phyloP scores from a whole-genome alignment of 2,888 invertebrate species.

The Perizoma affinitatum region DNA sequence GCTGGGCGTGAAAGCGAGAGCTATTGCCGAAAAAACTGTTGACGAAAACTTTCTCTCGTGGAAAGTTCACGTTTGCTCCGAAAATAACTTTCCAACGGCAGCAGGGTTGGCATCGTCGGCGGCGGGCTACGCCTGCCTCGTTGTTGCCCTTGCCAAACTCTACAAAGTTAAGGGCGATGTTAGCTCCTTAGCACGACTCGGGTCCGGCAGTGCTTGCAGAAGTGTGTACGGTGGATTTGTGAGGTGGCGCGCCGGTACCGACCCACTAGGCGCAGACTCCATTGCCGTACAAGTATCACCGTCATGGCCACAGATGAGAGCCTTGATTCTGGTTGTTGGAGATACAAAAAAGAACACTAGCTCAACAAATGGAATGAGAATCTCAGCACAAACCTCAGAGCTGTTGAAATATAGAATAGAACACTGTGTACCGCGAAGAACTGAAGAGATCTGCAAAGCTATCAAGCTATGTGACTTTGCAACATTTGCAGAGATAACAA shows the following conservation, averaged over 20 bases:
- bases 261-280: slow-evolving; percentile 89
- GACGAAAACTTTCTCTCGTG: slow-evolving; percentile 81
- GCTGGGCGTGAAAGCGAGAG: slow-evolving; percentile 68
- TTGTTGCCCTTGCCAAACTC: slow-evolving; percentile 89
- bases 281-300: slow-evolving; percentile 88
- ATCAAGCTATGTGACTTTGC: slow-evolving; percentile 90
- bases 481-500: slow-evolving; percentile 95
- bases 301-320: slow-evolving; percentile 96
- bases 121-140: slow-evolving; percentile 98
- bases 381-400: slow-evolving; percentile 90
- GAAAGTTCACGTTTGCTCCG: slow-evolving; percentile 93
- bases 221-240: slow-evolving; percentile 98
- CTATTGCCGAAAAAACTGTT: slow-evolving; percentile 64
- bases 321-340: slow-evolving; percentile 94
- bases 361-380: slow-evolving; percentile 96
- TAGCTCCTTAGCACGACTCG: slow-evolving; percentile 90
- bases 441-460: slow-evolving; percentile 77
- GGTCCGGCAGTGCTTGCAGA: slow-evolving; percentile 98
- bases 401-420: slow-evolving; percentile 90
- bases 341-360: slow-evolving; percentile 92
- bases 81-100: slow-evolving; percentile 99
- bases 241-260: slow-evolving; percentile 91
- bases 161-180: slow-evolving; percentile 90
- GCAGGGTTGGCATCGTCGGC: slow-evolving; percentile 99
- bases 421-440: slow-evolving; percentile 89